A percentile compares a stretch with the other conserved stretches of the same genome.
phyloP scores from a whole-genome alignment of 2,888 invertebrate species.

The Coecobrya sp. region DNA sequence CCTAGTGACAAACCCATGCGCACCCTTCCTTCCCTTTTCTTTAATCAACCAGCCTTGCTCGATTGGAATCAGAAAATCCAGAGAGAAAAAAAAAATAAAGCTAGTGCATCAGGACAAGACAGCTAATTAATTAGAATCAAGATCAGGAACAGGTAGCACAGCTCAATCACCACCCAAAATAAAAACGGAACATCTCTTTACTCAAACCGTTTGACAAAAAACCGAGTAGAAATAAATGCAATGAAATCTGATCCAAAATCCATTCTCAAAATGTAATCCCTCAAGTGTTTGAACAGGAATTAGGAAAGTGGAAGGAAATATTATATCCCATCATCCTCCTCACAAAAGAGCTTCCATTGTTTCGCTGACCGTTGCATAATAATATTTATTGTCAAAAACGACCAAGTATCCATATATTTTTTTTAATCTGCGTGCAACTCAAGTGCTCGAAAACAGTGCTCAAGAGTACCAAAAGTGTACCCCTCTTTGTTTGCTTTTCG shows the following conservation, averaged over 20 bases:
- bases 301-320: constrained; percentile 55
- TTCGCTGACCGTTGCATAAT: constrained; percentile 35
- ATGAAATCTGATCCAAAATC: background rate
- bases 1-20: background rate
- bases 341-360: background rate
- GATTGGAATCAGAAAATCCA: constrained; percentile 45
- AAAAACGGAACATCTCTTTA: background rate
- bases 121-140: constrained; percentile 53
- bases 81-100: no score
- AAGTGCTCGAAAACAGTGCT: background rate
- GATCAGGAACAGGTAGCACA: background rate
- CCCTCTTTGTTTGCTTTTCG: constrained; percentile 17
- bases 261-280: background rate
- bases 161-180: background rate
- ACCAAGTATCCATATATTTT: constrained; percentile 16
- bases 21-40: background rate
- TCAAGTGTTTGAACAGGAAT: constrained; percentile 44
- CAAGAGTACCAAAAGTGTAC: constrained; percentile 11
- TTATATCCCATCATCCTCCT: background rate
- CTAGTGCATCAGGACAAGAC: no score
- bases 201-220: background rate
- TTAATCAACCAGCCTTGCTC: constrained; percentile 7
- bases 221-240: background rate
- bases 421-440: constrained; percentile 22
- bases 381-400: background rate